Evolutionary conservation across 64 coral and sea anemone genomes (phyloP).

Genomic region (Stichodactyla helianthus): DNA sequence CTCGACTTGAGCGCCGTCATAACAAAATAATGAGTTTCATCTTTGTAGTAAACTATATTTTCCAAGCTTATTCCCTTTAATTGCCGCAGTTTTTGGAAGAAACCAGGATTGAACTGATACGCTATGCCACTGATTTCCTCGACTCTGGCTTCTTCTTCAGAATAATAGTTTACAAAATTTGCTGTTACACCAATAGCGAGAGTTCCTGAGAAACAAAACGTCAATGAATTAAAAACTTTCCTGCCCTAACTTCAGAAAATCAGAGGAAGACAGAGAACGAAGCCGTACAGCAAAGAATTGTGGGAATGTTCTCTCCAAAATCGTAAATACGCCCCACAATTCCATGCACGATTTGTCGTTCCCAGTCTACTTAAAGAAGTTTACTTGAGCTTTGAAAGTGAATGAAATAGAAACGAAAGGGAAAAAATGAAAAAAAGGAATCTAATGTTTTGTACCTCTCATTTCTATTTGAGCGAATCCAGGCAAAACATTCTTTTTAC

Average conservation of each 20-base stretch:
- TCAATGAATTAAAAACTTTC: neutral
- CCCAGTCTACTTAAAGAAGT: too few relatives aligned
- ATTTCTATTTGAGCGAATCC: conserved; percentile 98
- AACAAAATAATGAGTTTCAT: conserved; percentile 96
- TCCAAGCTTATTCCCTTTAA: conserved; percentile 78
- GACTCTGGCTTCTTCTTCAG: conserved; percentile 76
- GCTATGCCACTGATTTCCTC: conserved; percentile 93
- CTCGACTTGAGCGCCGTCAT: conserved; percentile 93
- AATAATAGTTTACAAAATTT: conserved; percentile 86
- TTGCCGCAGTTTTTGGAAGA: conserved; percentile 63
- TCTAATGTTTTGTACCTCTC: conserved; percentile 58
- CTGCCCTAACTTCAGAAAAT: too few relatives aligned
- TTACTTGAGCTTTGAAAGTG: neutral
- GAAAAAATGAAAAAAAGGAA: neutral
- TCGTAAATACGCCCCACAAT: too few relatives aligned
- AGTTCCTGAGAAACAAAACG: conserved; percentile 43
- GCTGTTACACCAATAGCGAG: conserved; percentile 91
- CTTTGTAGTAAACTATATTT: conserved; percentile 98
- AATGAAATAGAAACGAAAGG: neutral
- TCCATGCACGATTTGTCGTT: too few relatives aligned
- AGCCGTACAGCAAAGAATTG: too few relatives aligned
- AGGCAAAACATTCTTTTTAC: conserved; percentile 94
- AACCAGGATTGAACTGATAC: conserved; percentile 94
- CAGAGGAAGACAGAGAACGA: too few relatives aligned
- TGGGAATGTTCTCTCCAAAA: too few relatives aligned